A percentile compares a stretch with the other conserved stretches of the same genome.
Evolutionary conservation across 2,113 vertebrate species (phyloP).

Genomic region (Eulacestoma nigropectus): DNA sequence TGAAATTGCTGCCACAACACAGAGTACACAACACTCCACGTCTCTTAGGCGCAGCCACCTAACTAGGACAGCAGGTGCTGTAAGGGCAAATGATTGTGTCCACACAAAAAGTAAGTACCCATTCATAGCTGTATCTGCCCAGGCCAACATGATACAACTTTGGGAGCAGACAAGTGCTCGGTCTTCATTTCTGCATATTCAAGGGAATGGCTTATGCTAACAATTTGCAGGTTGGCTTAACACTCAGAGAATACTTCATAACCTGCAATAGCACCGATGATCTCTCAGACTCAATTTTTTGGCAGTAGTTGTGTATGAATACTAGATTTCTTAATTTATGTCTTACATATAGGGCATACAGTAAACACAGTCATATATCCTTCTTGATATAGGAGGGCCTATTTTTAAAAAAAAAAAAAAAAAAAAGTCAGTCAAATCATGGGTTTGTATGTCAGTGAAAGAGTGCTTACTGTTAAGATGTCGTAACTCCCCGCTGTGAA

Average conservation of each 20-base stretch:
- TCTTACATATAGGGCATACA: neutral
- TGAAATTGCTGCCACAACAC: neutral
- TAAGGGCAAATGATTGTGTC: neutral
- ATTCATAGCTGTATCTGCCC: neutral
- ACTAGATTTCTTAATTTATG: neutral
- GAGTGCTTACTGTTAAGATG: slow-evolving; percentile 88
- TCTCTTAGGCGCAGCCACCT: neutral
- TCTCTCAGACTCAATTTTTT: neutral
- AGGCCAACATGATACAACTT: neutral
- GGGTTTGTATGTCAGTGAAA: neutral
- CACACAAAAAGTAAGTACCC: neutral
- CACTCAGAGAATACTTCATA: neutral
- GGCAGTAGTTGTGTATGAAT: neutral
- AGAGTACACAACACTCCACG: neutral
- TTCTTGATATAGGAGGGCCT: neutral
- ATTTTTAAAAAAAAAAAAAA: neutral
- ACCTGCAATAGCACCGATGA: neutral
- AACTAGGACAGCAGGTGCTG: neutral
- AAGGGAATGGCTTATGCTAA: neutral
- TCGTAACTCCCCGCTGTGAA: slow-evolving; percentile 91
- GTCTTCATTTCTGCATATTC: neutral
- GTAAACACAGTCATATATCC: neutral
- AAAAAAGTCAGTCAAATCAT: neutral
- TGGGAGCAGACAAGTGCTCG: neutral
- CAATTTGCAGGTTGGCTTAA: neutral